Percentiles rank a stretch among this genome's conserved stretches.
These are phyloP conservation scores for Drosophila ustulata DNA, from an alignment of 2,888 invertebrate genomes.

Conservation along the genomic window DNA sequence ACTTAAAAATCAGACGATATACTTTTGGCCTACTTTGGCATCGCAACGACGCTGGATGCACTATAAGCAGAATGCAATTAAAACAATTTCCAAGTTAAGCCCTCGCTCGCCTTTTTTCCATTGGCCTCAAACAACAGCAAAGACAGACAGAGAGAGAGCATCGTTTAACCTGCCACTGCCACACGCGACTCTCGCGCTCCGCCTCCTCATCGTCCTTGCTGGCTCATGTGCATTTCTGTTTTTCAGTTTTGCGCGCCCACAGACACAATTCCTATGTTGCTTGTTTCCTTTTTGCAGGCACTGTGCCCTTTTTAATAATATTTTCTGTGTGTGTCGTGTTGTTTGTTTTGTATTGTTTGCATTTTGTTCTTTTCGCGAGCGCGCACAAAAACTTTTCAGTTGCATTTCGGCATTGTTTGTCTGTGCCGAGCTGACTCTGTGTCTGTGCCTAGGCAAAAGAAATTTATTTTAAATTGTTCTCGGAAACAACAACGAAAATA, in stretches of 20 bases:
- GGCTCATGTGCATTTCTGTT: constrained; percentile 17
- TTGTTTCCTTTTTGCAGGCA: constrained; percentile 16
- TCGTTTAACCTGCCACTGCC: constrained; percentile 40
- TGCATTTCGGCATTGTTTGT: constrained; percentile 59
- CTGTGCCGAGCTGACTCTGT: constrained; percentile 7
- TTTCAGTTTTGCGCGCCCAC: constrained; percentile 32
- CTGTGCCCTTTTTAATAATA: constrained; percentile 50
- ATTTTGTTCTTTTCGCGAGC: constrained; percentile 42
- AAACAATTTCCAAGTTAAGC: constrained; percentile 2
- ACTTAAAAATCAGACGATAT: background rate
- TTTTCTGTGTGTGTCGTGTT: constrained; percentile 40
- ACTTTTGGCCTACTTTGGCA: constrained; percentile 1
- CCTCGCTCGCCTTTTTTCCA: constrained; percentile 6
- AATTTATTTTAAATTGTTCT: constrained; percentile 66
- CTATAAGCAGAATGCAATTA: background rate
- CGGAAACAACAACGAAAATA: background rate
- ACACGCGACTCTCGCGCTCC: background rate
- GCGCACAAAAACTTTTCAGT: constrained; percentile 49
- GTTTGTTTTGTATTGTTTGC: constrained; percentile 46
- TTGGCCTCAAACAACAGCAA: constrained; percentile 27
- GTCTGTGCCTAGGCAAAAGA: constrained; percentile 24
- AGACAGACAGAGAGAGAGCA: constrained; percentile 17
- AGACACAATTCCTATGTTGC: constrained; percentile 38
- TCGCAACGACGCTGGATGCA: background rate
- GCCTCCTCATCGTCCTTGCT: background rate